A percentile compares a stretch with the other conserved stretches of the same genome.
Evolutionary conservation across 2,113 vertebrate species (phyloP).

Genomic region (Myrmecophaga tridactyla): DNA sequence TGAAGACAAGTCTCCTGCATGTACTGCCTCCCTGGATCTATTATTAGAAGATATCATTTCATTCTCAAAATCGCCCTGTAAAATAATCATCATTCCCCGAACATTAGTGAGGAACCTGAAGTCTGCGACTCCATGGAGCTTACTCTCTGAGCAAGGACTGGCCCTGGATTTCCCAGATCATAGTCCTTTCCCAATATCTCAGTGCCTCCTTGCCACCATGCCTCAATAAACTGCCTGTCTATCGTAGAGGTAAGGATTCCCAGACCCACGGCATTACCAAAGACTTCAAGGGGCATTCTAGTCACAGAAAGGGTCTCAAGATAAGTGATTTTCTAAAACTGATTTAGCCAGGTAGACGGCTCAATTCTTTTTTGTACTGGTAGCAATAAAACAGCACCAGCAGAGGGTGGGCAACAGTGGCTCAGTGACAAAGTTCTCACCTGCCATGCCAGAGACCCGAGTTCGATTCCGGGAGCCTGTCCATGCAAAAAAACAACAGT

Average conservation of each 20-base stretch:
- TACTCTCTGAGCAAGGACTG: background rate
- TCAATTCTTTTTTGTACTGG: background rate
- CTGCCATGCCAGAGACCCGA: no score
- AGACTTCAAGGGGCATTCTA: background rate
- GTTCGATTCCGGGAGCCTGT: no score
- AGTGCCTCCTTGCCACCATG: background rate
- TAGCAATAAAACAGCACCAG: background rate
- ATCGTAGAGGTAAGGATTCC: background rate
- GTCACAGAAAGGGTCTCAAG: background rate
- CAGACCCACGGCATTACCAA: background rate
- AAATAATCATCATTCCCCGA: background rate
- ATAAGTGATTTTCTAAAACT: background rate
- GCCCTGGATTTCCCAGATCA: background rate
- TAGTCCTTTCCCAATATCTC: background rate
- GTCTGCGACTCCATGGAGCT: background rate
- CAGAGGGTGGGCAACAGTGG: no score
- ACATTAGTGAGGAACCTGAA: background rate
- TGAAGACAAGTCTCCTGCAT: background rate
- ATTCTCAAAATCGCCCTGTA: background rate
- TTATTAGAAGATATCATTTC: background rate
- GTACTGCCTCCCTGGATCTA: no score
- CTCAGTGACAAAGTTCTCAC: no score
- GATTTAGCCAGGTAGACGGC: background rate
- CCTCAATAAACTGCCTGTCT: background rate
- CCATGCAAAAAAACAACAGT: no score